A percentile compares a stretch with the other conserved stretches of the same genome.
These are phyloP conservation scores for Tanypteryx hageni DNA, from an alignment of 2,888 invertebrate species.

Conservation along the genomic window DNA sequence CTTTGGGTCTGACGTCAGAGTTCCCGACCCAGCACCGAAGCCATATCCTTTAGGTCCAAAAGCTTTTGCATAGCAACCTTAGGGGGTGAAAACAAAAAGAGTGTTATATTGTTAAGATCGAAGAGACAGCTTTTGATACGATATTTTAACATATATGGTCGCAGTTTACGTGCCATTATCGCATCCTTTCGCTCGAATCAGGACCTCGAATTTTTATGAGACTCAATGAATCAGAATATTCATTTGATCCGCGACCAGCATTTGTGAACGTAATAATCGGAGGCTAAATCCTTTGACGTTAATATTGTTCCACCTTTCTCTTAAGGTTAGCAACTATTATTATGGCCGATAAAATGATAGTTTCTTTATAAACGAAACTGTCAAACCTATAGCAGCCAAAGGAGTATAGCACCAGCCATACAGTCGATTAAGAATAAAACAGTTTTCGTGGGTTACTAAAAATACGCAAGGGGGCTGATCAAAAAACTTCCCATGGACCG, in stretches of 20 bases:
- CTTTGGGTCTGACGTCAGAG: slow-evolving; percentile 68
- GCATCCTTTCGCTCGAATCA: neutral
- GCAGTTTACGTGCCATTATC: neutral
- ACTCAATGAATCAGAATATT: neutral
- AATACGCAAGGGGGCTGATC: no score
- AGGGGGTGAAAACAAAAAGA: slow-evolving; percentile 67
- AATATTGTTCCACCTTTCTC: no score
- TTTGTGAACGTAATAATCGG: no score
- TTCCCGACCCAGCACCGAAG: slow-evolving; percentile 88
- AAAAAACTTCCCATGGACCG: no score
- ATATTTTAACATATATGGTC: neutral
- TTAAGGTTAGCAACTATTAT: no score
- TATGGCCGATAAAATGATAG: no score
- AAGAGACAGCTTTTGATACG: slow-evolving; percentile 49
- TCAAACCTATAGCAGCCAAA: no score
- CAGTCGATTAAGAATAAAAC: no score
- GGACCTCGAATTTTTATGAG: neutral
- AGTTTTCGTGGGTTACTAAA: no score
- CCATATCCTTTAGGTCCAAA: slow-evolving; percentile 97
- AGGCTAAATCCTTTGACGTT: no score
- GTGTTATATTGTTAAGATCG: slow-evolving; percentile 22
- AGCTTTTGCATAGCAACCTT: slow-evolving; percentile 97
- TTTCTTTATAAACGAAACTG: no score
- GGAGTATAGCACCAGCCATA: no score
- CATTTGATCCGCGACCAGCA: neutral